Conservation (phyloP, 2,113 vertebrate genomes). For the Xenopus borealis region DNA sequence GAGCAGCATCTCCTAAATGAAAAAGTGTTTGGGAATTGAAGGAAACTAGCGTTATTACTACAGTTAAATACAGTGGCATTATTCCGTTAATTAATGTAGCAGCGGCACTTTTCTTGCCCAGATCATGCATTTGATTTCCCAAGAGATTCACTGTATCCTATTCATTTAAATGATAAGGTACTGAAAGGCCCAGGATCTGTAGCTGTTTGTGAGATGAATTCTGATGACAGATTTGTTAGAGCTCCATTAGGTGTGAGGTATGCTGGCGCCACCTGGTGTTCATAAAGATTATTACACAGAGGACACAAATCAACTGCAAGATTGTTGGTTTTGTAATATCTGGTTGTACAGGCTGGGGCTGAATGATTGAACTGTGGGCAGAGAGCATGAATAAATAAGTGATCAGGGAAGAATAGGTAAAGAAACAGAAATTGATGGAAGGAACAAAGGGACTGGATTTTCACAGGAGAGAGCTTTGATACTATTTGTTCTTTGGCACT, state of each 20-base stretch:
- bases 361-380: too few relatives aligned
- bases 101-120: not conserved
- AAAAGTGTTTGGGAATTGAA: slow-evolving; percentile 5
- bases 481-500: too few relatives aligned
- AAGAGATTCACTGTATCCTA: slow-evolving; percentile 8
- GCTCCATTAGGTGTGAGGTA: too few relatives aligned
- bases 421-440: too few relatives aligned
- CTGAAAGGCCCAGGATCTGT: slow-evolving; percentile 2
- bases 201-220: slow-evolving; percentile 2
- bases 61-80: slow-evolving; percentile 22
- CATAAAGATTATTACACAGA: not conserved
- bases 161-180: slow-evolving; percentile 15
- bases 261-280: slow-evolving; percentile 1
- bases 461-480: too few relatives aligned
- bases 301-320: too few relatives aligned
- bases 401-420: too few relatives aligned
- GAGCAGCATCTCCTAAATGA: too few relatives aligned
- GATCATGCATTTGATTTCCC: slow-evolving; percentile 24
- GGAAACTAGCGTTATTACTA: slow-evolving; percentile 22
- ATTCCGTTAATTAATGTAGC: slow-evolving; percentile 27
- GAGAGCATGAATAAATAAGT: too few relatives aligned
- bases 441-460: too few relatives aligned
- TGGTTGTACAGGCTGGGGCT: too few relatives aligned
- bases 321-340: too few relatives aligned
- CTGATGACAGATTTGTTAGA: not conserved